Percentiles rank a stretch among this genome's conserved stretches.
Conservation (phyloP, 2,113 vertebrate genomes). For the Reinhardtius hippoglossoides region DNA sequence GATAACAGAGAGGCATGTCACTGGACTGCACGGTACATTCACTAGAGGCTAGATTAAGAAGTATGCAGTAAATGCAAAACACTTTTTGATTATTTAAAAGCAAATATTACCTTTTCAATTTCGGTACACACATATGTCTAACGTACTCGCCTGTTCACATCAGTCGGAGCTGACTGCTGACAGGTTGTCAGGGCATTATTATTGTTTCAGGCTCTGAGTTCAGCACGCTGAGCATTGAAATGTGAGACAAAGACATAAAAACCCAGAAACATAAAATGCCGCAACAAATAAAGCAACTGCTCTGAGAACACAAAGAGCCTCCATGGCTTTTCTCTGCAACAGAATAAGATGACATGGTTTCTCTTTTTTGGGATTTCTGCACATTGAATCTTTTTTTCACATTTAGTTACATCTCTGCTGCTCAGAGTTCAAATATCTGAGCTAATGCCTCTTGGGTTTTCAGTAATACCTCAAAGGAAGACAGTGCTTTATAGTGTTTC, state of each 20-base stretch:
- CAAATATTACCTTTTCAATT: not conserved
- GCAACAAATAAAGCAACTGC: constrained; percentile 3
- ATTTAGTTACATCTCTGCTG: constrained; percentile 19
- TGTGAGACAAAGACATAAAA: not conserved
- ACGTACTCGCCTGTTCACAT: constrained; percentile 7
- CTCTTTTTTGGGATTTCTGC: constrained; percentile 38
- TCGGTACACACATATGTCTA: not conserved
- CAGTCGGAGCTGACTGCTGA: constrained; percentile 9
- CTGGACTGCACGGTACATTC: constrained; percentile 7
- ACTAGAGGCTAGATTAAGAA: constrained; percentile 15
- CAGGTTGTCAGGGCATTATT: not conserved
- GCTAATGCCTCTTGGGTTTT: constrained; percentile 28
- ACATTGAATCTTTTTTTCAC: constrained; percentile 19
- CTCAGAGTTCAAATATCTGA: constrained; percentile 27
- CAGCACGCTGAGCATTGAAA: not conserved
- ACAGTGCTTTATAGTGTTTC: constrained; percentile 6
- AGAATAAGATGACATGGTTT: not conserved
- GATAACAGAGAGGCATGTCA: constrained; percentile 41
- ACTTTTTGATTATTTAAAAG: not conserved
- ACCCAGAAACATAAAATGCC: constrained; percentile 4
- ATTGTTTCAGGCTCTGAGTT: not conserved
- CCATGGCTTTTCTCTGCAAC: constrained; percentile 17
- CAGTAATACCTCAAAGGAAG: constrained; percentile 23
- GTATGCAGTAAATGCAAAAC: constrained; percentile 18
- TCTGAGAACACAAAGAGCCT: not conserved